Conservation (phyloP, 2,888 invertebrate genomes). For the Heliconius ethilla region DNA sequence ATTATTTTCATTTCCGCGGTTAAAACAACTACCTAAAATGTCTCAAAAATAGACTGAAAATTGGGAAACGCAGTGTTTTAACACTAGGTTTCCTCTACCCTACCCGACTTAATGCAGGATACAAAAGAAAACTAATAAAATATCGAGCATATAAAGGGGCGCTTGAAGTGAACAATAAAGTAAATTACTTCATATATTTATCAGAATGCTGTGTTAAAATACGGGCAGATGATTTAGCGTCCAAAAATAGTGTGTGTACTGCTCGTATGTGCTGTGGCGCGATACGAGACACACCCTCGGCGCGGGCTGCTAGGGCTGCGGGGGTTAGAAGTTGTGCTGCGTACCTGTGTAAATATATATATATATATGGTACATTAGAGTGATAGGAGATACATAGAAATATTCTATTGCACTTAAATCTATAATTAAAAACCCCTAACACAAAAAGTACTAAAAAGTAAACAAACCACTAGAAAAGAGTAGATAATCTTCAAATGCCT, state of each 20-base stretch:
- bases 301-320: conserved; percentile 91
- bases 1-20: no score
- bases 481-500: no score
- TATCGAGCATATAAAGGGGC: not conserved
- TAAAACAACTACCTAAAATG: no score
- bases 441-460: no score
- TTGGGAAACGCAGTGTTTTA: no score
- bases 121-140: not conserved
- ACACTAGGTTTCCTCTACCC: no score
- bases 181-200: conserved; percentile 92
- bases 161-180: not conserved
- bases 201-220: conserved; percentile 94
- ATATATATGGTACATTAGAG: not conserved
- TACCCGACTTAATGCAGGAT: no score
- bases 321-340: conserved; percentile 98
- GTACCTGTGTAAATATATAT: conserved; percentile 77
- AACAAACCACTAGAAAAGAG: no score
- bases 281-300: conserved; percentile 91
- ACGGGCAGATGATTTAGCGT: conserved; percentile 97
- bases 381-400: not conserved
- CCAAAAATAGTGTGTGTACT: conserved; percentile 93
- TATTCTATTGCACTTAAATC: no score
- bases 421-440: no score
- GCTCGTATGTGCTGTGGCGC: conserved; percentile 92
- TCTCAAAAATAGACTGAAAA: no score